Evolutionary conservation across 2,797 vertebrate species (phyloP).

Genomic region (Sebastes matsubarae): DNA sequence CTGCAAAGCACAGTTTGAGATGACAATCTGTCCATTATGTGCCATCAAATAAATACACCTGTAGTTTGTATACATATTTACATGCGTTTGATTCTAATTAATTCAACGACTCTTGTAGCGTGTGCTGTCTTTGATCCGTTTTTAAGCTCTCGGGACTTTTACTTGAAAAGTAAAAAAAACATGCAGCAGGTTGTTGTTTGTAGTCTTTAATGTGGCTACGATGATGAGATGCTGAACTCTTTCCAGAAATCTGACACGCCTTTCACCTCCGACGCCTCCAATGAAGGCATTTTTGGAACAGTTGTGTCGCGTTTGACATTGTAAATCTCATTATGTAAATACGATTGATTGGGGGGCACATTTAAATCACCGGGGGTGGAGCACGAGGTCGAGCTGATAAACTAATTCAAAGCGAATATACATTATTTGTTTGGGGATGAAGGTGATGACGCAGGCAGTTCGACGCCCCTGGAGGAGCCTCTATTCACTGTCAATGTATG

Average conservation of each 20-base stretch:
- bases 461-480: constrained; percentile 17
- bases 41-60: neutral
- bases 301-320: constrained; percentile 55
- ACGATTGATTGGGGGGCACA: constrained; percentile 42
- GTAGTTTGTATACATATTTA: neutral
- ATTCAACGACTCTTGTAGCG: neutral
- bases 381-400: constrained; percentile 59
- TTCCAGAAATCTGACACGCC: constrained; percentile 14
- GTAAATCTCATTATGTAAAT: constrained; percentile 77
- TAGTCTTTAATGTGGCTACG: neutral
- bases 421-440: constrained; percentile 24
- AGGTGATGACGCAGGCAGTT: constrained; percentile 56
- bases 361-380: constrained; percentile 49
- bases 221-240: constrained; percentile 2
- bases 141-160: neutral
- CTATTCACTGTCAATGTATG: constrained; percentile 35
- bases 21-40: neutral
- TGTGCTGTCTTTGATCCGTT: neutral
- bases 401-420: constrained; percentile 62
- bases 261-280: constrained; percentile 37
- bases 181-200: neutral
- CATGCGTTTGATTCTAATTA: neutral
- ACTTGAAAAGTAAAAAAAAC: neutral
- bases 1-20: neutral
- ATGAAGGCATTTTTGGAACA: constrained; percentile 31